These are phyloP conservation scores for Capromys pilorides DNA, from an alignment of 2,797 vertebrate species.

Conservation along the genomic window DNA sequence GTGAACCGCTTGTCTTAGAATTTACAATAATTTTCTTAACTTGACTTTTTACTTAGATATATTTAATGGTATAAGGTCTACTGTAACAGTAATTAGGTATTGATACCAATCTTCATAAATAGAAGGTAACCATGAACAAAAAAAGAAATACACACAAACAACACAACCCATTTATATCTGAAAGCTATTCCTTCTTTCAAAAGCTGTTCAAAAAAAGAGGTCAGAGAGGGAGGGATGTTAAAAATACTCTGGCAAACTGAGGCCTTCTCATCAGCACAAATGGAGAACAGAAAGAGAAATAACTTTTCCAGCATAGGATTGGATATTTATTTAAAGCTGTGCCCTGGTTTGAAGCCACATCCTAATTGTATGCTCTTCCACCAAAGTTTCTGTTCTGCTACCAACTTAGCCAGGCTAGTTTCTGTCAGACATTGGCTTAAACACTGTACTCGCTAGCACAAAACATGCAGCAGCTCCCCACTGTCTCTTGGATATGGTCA, in stretches of 20 bases:
- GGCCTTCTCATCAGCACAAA: not conserved
- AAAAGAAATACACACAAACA: not conserved
- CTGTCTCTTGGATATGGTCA: not conserved
- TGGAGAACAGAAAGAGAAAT: not conserved
- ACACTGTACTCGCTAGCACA: not conserved
- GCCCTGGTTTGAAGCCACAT: not conserved
- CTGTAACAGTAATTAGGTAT: not conserved
- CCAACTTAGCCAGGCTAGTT: constrained; percentile 31
- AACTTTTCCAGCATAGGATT: not conserved
- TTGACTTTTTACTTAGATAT: not conserved
- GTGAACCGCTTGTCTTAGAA: not conserved
- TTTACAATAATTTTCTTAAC: not conserved
- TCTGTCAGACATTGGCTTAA: not conserved
- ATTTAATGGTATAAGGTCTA: constrained; percentile 9
- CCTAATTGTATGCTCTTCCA: not conserved
- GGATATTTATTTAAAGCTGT: not conserved
- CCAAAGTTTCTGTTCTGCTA: not conserved
- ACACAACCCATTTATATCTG: not conserved
- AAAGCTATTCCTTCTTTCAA: not conserved
- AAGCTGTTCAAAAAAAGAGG: not conserved
- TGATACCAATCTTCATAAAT: not conserved
- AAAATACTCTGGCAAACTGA: constrained; percentile 9
- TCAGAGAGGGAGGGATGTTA: not conserved
- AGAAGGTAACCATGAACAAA: not conserved
- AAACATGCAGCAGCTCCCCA: not conserved